Conservation (phyloP, 2,888 invertebrate genomes). For the Diplazon laetatorius region DNA sequence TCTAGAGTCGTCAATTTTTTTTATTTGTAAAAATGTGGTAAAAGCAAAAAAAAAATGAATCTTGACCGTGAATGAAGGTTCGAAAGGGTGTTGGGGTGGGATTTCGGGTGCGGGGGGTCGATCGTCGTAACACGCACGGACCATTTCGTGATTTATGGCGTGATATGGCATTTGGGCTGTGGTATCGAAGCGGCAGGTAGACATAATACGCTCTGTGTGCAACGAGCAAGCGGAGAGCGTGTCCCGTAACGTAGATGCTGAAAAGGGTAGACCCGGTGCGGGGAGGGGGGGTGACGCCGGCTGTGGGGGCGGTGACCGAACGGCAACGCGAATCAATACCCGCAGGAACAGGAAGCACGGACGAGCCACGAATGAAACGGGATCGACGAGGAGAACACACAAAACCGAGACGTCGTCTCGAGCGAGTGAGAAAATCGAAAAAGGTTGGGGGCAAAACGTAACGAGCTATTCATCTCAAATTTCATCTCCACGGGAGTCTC, state of each 20-base stretch:
- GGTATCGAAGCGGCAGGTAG: conserved; percentile 21
- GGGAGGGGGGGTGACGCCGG: conserved; percentile 77
- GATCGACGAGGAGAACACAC: conserved; percentile 57
- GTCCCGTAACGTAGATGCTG: conserved; percentile 44
- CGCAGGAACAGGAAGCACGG: conserved; percentile 82
- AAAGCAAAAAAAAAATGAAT: not conserved
- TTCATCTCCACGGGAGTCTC: too few species aligned
- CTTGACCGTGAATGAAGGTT: conserved; percentile 12
- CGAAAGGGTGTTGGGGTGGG: not conserved
- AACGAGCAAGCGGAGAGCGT: not conserved
- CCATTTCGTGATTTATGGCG: not conserved
- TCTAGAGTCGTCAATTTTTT: not conserved
- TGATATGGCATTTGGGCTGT: conserved; percentile 11
- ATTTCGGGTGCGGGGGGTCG: not conserved
- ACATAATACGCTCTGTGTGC: conserved; percentile 2
- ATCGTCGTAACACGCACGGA: conserved; percentile 21
- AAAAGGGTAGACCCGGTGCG: conserved; percentile 79
- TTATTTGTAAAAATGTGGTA: not conserved
- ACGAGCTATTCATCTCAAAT: not conserved
- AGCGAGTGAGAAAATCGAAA: conserved; percentile 60
- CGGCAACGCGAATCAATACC: conserved; percentile 83
- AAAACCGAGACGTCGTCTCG: conserved; percentile 52
- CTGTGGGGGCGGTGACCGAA: conserved; percentile 82
- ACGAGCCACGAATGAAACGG: conserved; percentile 74
- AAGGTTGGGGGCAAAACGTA: not conserved